phyloP scores from a whole-genome alignment of 2,888 invertebrate species.

The Metellina segmentata region DNA sequence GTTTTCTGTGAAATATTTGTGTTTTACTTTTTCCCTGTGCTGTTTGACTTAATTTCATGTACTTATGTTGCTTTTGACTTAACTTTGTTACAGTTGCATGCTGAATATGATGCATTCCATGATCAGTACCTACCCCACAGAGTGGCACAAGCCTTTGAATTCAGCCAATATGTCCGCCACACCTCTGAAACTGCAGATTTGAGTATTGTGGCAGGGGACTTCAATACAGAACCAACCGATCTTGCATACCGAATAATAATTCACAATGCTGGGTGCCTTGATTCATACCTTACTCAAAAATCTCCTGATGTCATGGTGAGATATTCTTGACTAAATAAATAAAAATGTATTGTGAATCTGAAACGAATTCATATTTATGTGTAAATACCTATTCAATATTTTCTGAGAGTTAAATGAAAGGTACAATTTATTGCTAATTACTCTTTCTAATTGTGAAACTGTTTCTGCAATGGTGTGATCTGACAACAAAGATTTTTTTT shows the following conservation, averaged over 20 bases:
- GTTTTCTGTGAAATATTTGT: no score
- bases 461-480: no score
- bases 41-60: background rate
- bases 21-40: background rate
- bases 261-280: conserved; percentile 67
- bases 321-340: background rate
- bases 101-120: conserved; percentile 89
- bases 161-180: conserved; percentile 94
- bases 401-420: background rate
- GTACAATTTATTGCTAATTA: background rate
- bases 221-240: conserved; percentile 94
- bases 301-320: conserved; percentile 31
- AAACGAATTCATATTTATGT: background rate
- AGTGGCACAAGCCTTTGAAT: conserved; percentile 95
- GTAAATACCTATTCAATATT: background rate
- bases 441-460: background rate
- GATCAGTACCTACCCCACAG: conserved; percentile 95
- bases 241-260: conserved; percentile 83
- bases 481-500: no score
- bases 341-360: no score
- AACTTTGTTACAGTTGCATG: conserved; percentile 88
- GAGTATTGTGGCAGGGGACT: conserved; percentile 94
- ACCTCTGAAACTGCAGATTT: conserved; percentile 90
- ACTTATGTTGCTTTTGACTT: background rate
- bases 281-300: conserved; percentile 57